These are phyloP conservation scores for Copidosoma floridanum DNA, from an alignment of 1,140 invertebrate genomes.

Conservation along the genomic window DNA sequence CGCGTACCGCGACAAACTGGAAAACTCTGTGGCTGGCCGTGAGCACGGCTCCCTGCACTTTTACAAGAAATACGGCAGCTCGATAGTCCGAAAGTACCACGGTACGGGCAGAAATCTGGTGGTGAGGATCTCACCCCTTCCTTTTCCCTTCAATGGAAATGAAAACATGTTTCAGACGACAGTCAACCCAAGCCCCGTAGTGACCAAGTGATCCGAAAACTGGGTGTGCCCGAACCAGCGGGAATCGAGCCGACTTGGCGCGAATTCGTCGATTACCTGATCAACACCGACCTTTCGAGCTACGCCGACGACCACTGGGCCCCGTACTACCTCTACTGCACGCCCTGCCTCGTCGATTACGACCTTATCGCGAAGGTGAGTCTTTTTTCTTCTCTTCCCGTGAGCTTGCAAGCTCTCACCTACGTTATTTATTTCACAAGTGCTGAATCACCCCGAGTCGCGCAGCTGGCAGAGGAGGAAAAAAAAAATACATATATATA, in stretches of 20 bases:
- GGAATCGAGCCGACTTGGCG: constrained; percentile 60
- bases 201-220: constrained; percentile 33
- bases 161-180: constrained; percentile 23
- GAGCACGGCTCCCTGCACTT: constrained; percentile 61
- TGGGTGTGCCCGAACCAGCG: constrained; percentile 31
- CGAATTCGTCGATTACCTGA: constrained; percentile 60
- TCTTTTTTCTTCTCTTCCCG: too few species aligned
- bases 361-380: constrained; percentile 63
- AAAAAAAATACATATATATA: too few species aligned
- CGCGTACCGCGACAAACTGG: constrained; percentile 66
- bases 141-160: too few species aligned
- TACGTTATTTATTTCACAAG: too few species aligned
- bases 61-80: constrained; percentile 59
- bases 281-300: constrained; percentile 44
- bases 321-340: constrained; percentile 53
- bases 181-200: constrained; percentile 26
- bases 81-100: constrained; percentile 60
- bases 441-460: too few species aligned
- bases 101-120: constrained; percentile 31
- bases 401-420: too few species aligned
- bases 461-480: too few species aligned
- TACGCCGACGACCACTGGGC: constrained; percentile 58
- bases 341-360: constrained; percentile 50
- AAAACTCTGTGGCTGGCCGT: constrained; percentile 54
- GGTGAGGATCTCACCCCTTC: too few species aligned